These are phyloP conservation scores for Virgularia gustaviana DNA, from an alignment of 92 coral and sea anemone species.

Conservation along the genomic window DNA sequence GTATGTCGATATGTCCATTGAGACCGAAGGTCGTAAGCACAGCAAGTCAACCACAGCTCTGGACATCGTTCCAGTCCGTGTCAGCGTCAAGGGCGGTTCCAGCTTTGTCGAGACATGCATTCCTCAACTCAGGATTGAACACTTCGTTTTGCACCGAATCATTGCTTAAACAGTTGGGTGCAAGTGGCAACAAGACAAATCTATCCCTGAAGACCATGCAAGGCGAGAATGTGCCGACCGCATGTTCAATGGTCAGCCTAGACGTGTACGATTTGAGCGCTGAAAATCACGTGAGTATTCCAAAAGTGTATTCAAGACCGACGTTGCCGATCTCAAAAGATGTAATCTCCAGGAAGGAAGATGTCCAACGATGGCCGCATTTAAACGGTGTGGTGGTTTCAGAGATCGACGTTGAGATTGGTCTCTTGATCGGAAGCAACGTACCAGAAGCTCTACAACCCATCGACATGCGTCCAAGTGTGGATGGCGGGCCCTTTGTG, in stretches of 20 bases:
- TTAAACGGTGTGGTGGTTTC: slow-evolving; percentile 6
- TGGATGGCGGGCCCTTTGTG: slow-evolving; percentile 58
- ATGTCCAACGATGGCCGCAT: slow-evolving; percentile 31
- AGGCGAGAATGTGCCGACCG: slow-evolving; percentile 6
- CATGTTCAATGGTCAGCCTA: slow-evolving; percentile 13
- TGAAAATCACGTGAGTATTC: background rate
- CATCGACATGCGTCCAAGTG: slow-evolving; percentile 42
- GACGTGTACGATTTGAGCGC: slow-evolving; percentile 16
- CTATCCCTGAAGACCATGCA: slow-evolving; percentile 27
- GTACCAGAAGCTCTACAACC: slow-evolving; percentile 44
- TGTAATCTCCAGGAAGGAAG: background rate
- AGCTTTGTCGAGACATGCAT: slow-evolving; percentile 10
- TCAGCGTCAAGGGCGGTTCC: slow-evolving; percentile 11
- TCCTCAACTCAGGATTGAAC: slow-evolving; percentile 25
- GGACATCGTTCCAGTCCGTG: slow-evolving; percentile 35
- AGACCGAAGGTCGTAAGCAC: background rate
- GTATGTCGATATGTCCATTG: slow-evolving; percentile 15
- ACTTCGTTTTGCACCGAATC: slow-evolving; percentile 14
- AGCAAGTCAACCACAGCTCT: background rate
- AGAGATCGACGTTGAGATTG: slow-evolving; percentile 18
- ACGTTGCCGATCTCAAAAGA: slow-evolving; percentile 16
- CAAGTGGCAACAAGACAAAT: slow-evolving; percentile 10
- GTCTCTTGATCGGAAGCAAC: slow-evolving; percentile 35
- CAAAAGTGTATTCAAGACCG: slow-evolving; percentile 21
- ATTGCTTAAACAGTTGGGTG: background rate